A percentile compares a stretch with the other conserved stretches of the same genome.
Conservation (phyloP, 2,888 invertebrate genomes). For the Megalurothrips usitatus region DNA sequence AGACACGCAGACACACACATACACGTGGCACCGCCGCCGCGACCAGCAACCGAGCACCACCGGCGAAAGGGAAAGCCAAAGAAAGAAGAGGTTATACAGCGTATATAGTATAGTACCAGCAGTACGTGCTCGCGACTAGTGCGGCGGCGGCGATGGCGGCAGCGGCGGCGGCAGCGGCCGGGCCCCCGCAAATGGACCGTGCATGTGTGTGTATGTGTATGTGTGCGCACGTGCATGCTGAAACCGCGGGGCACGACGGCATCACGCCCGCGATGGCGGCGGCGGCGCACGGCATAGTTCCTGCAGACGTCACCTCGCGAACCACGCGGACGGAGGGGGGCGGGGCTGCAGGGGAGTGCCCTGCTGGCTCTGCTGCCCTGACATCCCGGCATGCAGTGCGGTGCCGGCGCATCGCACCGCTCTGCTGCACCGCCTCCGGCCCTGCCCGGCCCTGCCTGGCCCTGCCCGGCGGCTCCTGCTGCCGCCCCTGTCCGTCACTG, state of each 20-base stretch:
- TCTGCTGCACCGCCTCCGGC: not conserved
- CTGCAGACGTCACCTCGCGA: not conserved
- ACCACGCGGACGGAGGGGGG: not conserved
- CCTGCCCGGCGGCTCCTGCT: not conserved
- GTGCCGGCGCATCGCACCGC: not conserved
- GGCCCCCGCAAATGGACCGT: slow-evolving; percentile 7
- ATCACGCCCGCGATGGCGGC: too few relatives aligned
- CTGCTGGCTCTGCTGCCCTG: not conserved
- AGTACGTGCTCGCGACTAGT: not conserved
- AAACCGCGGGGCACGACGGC: not conserved
- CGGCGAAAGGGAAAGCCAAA: slow-evolving; percentile 15
- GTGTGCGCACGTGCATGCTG: not conserved
- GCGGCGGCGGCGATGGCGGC: not conserved
- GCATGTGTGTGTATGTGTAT: not conserved
- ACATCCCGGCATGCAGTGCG: not conserved
- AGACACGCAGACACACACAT: not conserved
- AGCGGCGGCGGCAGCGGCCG: not conserved
- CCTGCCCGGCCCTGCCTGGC: not conserved
- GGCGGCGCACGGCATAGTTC: too few relatives aligned
- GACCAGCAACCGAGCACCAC: not conserved
- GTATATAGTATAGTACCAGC: not conserved
- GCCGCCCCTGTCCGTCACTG: too few relatives aligned
- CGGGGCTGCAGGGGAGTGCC: not conserved
- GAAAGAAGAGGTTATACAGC: not conserved
- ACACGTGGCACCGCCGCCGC: not conserved